These are phyloP conservation scores for Bembecia ichneumoniformis DNA, from an alignment of 2,888 invertebrate genomes.

Conservation along the genomic window DNA sequence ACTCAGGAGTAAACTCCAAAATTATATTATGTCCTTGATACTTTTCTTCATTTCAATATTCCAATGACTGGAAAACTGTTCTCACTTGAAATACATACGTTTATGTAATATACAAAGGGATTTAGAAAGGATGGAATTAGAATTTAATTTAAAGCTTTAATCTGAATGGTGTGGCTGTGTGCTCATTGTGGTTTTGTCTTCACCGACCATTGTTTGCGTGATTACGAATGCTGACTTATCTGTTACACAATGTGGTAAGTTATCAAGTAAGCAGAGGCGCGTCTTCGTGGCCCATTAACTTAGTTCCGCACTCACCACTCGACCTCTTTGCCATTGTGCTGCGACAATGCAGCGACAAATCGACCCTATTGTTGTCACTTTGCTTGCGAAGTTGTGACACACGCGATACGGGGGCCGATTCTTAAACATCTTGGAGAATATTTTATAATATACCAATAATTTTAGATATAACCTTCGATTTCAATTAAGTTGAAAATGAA, in stretches of 20 bases:
- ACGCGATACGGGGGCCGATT: constrained; percentile 9
- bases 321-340: constrained; percentile 43
- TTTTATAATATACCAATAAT: too few relatives aligned
- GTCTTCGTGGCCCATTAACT: constrained; percentile 30
- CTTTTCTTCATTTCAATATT: too few relatives aligned
- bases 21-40: too few relatives aligned
- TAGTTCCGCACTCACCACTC: constrained; percentile 25
- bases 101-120: too few relatives aligned
- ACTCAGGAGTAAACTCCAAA: too few relatives aligned
- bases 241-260: not conserved
- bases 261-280: constrained; percentile 4
- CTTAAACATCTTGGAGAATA: constrained; percentile 3
- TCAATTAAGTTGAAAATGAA: too few relatives aligned
- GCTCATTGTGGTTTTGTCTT: not conserved
- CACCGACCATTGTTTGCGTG: not conserved
- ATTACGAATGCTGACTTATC: not conserved
- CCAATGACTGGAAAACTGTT: too few relatives aligned
- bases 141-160: too few relatives aligned
- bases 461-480: too few relatives aligned
- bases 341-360: constrained; percentile 44
- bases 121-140: too few relatives aligned
- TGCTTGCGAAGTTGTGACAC: constrained; percentile 20
- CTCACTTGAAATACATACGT: too few relatives aligned
- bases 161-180: too few relatives aligned
- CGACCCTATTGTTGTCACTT: constrained; percentile 49